Percentiles rank a stretch among this genome's conserved stretches.
phyloP scores from a whole-genome alignment of 2,113 vertebrate genomes.

The Setophaga kirtlandii region DNA sequence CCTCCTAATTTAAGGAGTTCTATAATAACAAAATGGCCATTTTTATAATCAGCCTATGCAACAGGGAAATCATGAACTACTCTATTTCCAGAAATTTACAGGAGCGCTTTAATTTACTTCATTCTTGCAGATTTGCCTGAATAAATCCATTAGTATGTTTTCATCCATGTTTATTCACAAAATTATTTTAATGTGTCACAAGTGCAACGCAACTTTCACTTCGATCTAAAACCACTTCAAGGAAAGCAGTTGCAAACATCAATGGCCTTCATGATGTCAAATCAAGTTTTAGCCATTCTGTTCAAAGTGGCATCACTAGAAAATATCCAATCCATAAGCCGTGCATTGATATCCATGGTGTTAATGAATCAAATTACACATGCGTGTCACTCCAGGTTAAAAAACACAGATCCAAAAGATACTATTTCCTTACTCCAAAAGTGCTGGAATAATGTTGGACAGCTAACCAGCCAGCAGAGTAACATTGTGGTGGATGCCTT shows the following conservation, averaged over 20 bases:
- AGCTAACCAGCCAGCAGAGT: not conserved
- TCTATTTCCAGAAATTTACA: not conserved
- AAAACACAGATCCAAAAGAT: accelerated
- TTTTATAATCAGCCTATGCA: not conserved
- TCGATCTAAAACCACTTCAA: not conserved
- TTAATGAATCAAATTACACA: not conserved
- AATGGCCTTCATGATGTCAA: not conserved
- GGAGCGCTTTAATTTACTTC: not conserved
- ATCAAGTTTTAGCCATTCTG: not conserved
- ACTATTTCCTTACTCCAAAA: not conserved
- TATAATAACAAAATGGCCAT: not conserved
- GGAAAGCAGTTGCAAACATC: not conserved
- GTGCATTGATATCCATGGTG: not conserved
- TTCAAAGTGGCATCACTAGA: not conserved
- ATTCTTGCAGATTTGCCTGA: not conserved
- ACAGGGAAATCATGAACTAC: not conserved
- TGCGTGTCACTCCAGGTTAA: not conserved
- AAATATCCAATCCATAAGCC: not conserved
- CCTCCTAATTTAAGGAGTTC: not conserved
- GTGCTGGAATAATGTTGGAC: not conserved
- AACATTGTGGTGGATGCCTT: not conserved
- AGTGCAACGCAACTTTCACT: not conserved
- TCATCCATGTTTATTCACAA: not conserved
- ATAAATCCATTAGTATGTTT: not conserved
- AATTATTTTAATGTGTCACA: not conserved